Conservation (phyloP, 2,113 vertebrate species). For the Pelodiscus sinensis region DNA sequence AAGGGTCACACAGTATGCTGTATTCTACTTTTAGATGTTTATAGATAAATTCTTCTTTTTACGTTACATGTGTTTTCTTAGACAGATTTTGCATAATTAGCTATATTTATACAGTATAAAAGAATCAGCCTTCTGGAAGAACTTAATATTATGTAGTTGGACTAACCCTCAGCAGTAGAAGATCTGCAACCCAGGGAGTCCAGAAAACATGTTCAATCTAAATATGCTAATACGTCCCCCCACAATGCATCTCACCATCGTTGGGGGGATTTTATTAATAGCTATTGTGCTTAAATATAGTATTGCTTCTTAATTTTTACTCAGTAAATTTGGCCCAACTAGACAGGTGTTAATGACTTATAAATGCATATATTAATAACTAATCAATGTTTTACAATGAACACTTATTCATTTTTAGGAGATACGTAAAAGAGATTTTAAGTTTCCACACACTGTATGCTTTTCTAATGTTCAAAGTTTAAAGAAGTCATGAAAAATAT, state of each 20-base stretch:
- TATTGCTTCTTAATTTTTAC: not conserved
- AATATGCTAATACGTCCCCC: slow-evolving; percentile 70
- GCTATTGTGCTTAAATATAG: not conserved
- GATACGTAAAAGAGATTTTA: not conserved
- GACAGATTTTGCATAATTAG: slow-evolving; percentile 37
- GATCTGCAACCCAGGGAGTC: slow-evolving; percentile 46
- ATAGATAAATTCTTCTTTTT: slow-evolving; percentile 43
- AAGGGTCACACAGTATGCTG: slow-evolving; percentile 4
- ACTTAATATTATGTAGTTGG: slow-evolving; percentile 58
- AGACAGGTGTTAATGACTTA: not conserved
- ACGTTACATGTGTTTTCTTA: slow-evolving; percentile 27
- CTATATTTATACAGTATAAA: slow-evolving; percentile 58
- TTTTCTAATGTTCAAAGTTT: not conserved
- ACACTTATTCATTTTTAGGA: not conserved
- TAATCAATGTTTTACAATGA: not conserved
- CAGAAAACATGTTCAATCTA: slow-evolving; percentile 45
- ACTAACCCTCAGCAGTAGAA: slow-evolving; percentile 64
- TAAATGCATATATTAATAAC: not conserved
- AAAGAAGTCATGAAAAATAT: not conserved
- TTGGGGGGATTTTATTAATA: slow-evolving; percentile 34
- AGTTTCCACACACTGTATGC: not conserved
- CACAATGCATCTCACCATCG: slow-evolving; percentile 41
- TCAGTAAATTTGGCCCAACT: not conserved
- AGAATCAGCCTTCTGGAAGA: slow-evolving; percentile 55
- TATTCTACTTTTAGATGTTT: slow-evolving; percentile 16